Percentiles rank a stretch among this genome's conserved stretches.
phyloP scores from a whole-genome alignment of 53 echinoderm and acorn worm genomes.

The Paracentrotus lividus region DNA sequence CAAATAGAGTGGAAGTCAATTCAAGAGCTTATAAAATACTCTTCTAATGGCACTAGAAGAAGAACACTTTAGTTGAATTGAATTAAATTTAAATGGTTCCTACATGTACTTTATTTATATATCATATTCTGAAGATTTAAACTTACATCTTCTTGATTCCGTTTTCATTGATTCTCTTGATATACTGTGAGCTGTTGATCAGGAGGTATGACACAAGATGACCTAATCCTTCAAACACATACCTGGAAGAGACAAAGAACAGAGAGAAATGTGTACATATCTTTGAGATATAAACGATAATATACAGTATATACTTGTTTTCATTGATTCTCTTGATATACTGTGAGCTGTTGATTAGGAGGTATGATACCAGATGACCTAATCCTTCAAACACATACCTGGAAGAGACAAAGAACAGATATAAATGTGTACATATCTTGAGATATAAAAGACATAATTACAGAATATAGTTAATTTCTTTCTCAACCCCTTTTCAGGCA shows the following conservation, averaged over 20 bases:
- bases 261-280: neutral
- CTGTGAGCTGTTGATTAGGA: slow-evolving; percentile 98
- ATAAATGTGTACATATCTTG: too few species aligned
- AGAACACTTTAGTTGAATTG: too few species aligned
- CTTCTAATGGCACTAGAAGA: too few species aligned
- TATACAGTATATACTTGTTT: too few species aligned
- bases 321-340: slow-evolving; percentile 99
- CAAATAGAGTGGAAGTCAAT: too few species aligned
- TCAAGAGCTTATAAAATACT: too few species aligned
- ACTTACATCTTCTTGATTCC: slow-evolving; percentile 99
- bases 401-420: neutral
- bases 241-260: slow-evolving; percentile 72
- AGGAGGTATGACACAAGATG: slow-evolving; percentile 95
- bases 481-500: too few species aligned
- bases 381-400: slow-evolving; percentile 98
- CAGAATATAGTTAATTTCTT: too few species aligned
- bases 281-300: too few species aligned
- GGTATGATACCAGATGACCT: slow-evolving; percentile 94
- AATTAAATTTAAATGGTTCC: too few species aligned
- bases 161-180: slow-evolving; percentile 99
- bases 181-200: slow-evolving; percentile 97
- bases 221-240: slow-evolving; percentile 97
- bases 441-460: too few species aligned
- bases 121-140: neutral
- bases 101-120: too few species aligned